A percentile compares a stretch with the other conserved stretches of the same genome.
Evolutionary conservation across 2,113 vertebrate genomes (phyloP).

Genomic region (Coptodon rendalli): DNA sequence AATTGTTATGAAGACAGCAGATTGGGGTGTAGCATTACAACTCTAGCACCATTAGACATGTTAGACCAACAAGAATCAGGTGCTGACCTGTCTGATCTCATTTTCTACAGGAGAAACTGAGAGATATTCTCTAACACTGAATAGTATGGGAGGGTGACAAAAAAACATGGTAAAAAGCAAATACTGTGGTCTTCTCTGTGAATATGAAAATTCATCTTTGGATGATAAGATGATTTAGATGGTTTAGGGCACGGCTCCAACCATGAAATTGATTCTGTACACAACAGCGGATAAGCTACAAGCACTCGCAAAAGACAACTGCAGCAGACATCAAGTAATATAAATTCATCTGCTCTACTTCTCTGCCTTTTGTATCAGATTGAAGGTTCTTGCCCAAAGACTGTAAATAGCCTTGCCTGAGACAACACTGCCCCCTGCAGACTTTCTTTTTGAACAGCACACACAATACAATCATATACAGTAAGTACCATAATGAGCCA

Average conservation of each 20-base stretch:
- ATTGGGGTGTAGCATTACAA: background rate
- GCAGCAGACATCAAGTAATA: conserved; percentile 32
- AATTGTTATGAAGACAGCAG: conserved; percentile 40
- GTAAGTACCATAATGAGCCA: background rate
- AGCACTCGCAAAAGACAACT: conserved; percentile 37
- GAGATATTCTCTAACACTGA: background rate
- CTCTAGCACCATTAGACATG: background rate
- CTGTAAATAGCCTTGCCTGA: background rate
- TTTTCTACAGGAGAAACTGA: background rate
- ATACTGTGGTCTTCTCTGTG: background rate
- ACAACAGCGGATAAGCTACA: conserved; percentile 31
- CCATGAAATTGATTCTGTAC: conserved; percentile 54
- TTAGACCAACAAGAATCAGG: background rate
- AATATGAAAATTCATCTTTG: conserved; percentile 41
- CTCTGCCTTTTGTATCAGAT: conserved; percentile 23
- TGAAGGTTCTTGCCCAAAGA: background rate
- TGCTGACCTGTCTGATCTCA: background rate
- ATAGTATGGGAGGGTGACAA: background rate
- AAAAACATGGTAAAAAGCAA: conserved; percentile 2
- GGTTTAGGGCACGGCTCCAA: conserved; percentile 15
- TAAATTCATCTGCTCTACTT: conserved; percentile 41
- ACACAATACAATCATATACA: background rate
- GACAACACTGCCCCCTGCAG: conserved; percentile 72
- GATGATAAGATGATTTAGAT: conserved; percentile 32
- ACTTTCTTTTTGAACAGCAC: background rate